A percentile compares a stretch with the other conserved stretches of the same genome.
Evolutionary conservation across 2,113 vertebrate species (phyloP).

Genomic region (Elanus axillaris): DNA sequence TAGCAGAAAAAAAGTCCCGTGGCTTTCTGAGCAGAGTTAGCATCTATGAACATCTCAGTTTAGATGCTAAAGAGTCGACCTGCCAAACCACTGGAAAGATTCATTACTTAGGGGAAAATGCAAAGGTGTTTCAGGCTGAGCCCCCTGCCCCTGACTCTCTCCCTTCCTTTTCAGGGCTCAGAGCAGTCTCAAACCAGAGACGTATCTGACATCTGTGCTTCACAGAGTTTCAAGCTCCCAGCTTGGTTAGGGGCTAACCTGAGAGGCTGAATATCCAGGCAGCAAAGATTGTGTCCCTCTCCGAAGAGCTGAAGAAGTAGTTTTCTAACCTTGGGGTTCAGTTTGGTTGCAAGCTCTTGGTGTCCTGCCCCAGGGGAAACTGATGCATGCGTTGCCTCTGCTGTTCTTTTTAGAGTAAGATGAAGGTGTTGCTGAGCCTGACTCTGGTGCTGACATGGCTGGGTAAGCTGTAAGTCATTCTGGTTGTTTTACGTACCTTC

Average conservation of each 20-base stretch:
- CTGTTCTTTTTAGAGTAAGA: not conserved
- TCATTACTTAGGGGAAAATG: not conserved
- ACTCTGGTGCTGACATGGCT: constrained; percentile 26
- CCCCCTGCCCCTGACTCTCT: rapidly evolving
- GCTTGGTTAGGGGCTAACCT: not conserved
- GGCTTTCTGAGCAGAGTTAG: not conserved
- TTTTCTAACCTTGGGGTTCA: not conserved
- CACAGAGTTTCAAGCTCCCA: not conserved
- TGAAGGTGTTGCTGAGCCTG: constrained; percentile 27
- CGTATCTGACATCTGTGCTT: rapidly evolving
- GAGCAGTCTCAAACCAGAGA: not conserved
- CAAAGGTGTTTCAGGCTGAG: not conserved
- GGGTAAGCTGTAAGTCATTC: constrained; percentile 46
- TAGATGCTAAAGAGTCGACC: not conserved
- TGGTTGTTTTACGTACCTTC: not conserved
- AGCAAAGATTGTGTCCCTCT: not conserved
- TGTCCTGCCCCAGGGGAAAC: not conserved
- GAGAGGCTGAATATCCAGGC: not conserved
- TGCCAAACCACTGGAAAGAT: constrained; percentile 4
- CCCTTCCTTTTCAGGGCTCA: not conserved
- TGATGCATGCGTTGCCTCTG: not conserved
- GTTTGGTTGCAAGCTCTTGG: not conserved
- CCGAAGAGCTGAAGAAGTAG: not conserved
- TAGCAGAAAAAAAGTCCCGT: rapidly evolving
- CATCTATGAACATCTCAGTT: rapidly evolving